phyloP scores from a whole-genome alignment of 2,888 invertebrate genomes.

The Perizoma flavofasciatum region DNA sequence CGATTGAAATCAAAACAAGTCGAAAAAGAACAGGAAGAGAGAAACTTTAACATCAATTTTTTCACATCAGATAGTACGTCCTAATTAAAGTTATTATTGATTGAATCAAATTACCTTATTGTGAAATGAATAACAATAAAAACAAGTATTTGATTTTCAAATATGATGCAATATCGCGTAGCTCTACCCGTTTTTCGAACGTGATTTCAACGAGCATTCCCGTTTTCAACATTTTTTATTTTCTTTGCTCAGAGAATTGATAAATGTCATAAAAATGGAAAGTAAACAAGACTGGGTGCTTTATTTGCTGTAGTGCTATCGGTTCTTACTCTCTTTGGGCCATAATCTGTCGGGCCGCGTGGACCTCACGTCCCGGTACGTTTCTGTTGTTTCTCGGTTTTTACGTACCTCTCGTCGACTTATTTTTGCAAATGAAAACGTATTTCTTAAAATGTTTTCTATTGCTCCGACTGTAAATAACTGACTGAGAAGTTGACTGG shows the following conservation, averaged over 20 bases:
- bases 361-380: conserved; percentile 70
- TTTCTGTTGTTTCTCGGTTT: conserved; percentile 74
- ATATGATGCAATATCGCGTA: conserved; percentile 10
- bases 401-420: conserved; percentile 31
- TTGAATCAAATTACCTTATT: neutral
- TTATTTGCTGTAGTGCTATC: conserved; percentile 74
- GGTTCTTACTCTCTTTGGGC: conserved; percentile 73
- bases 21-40: neutral
- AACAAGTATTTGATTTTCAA: neutral
- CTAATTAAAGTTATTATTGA: too few relatives aligned
- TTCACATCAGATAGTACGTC: too few relatives aligned
- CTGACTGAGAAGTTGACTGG: too few relatives aligned
- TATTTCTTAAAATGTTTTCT: neutral
- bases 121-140: conserved; percentile 17
- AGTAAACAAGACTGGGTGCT: conserved; percentile 67
- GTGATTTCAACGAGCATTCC: conserved; percentile 56
- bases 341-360: conserved; percentile 70
- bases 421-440: conserved; percentile 11
- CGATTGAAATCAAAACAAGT: conserved; percentile 3
- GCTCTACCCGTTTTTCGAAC: conserved; percentile 42
- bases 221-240: conserved; percentile 67
- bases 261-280: conserved; percentile 78
- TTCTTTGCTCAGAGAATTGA: conserved; percentile 49
- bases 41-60: too few relatives aligned
- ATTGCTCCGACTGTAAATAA: too few relatives aligned